Evolutionary conservation across 1,140 invertebrate genomes (phyloP).

Genomic region (Brachionus rubens): DNA sequence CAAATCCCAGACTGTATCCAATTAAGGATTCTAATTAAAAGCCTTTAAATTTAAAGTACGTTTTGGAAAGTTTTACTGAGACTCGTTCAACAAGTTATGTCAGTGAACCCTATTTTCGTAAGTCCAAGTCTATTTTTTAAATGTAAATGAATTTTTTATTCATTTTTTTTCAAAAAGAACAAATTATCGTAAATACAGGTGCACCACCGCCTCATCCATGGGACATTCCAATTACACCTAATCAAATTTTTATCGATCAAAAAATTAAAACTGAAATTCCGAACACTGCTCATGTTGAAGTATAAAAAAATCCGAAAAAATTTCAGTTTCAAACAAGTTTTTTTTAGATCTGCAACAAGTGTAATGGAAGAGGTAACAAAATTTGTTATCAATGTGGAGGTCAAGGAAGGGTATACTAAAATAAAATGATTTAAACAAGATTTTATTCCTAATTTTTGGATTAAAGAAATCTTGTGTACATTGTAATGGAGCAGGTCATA

Average conservation of each 20-base stretch:
- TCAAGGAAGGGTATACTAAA: neutral
- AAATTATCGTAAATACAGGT: conserved; percentile 18
- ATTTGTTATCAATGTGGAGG: neutral
- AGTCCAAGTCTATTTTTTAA: neutral
- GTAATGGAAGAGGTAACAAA: neutral
- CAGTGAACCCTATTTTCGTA: conserved; percentile 57
- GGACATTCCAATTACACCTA: neutral
- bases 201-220: conserved; percentile 24
- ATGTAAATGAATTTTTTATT: neutral
- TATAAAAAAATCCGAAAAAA: neutral
- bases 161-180: conserved; percentile 6
- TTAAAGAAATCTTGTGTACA: neutral
- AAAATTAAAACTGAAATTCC: conserved; percentile 2
- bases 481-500: conserved; percentile 28
- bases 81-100: conserved; percentile 64
- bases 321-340: neutral
- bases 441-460: neutral
- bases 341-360: neutral
- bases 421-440: neutral
- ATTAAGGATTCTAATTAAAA: neutral
- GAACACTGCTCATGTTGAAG: conserved; percentile 36
- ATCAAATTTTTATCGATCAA: conserved; percentile 14
- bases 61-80: conserved; percentile 66
- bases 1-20: neutral
- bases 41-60: conserved; percentile 61